phyloP scores from a whole-genome alignment of 2,113 vertebrate genomes.

The Psophia crepitans region DNA sequence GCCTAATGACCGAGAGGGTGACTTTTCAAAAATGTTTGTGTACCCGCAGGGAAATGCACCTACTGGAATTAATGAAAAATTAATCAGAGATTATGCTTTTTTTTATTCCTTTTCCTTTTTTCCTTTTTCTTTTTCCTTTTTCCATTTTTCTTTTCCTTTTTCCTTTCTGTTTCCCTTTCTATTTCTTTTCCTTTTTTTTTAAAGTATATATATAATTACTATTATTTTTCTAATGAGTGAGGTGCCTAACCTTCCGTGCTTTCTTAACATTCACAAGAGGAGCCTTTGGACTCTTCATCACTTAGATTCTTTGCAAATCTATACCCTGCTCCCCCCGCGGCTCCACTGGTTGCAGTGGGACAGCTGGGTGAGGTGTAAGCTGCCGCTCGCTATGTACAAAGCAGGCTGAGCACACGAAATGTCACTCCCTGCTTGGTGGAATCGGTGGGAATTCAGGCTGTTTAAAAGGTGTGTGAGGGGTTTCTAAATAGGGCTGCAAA shows the following conservation, averaged over 20 bases:
- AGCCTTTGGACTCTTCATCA: not conserved
- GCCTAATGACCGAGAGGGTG: not conserved
- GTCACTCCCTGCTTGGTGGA: not conserved
- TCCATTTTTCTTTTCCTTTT: not conserved
- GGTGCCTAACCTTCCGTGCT: not conserved
- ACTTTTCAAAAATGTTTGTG: not conserved
- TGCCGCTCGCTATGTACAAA: not conserved
- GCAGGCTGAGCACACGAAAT: not conserved
- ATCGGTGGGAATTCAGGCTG: not conserved
- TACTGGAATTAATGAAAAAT: not conserved
- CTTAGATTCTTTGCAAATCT: not conserved
- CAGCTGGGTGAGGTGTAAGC: not conserved
- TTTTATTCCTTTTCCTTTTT: not conserved
- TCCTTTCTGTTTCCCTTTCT: not conserved
- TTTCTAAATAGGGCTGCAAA: slow-evolving; percentile 1
- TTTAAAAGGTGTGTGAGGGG: not conserved
- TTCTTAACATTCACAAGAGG: not conserved
- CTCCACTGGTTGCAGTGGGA: not conserved
- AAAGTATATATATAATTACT: not conserved
- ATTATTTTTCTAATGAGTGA: not conserved
- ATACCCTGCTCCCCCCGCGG: not conserved
- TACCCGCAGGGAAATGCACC: not conserved
- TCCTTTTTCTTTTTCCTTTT: not conserved
- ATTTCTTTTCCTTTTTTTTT: not conserved
- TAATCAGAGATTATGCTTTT: accelerated